phyloP scores from a whole-genome alignment of 1,140 invertebrate species.

The Globodera rostochiensis region DNA sequence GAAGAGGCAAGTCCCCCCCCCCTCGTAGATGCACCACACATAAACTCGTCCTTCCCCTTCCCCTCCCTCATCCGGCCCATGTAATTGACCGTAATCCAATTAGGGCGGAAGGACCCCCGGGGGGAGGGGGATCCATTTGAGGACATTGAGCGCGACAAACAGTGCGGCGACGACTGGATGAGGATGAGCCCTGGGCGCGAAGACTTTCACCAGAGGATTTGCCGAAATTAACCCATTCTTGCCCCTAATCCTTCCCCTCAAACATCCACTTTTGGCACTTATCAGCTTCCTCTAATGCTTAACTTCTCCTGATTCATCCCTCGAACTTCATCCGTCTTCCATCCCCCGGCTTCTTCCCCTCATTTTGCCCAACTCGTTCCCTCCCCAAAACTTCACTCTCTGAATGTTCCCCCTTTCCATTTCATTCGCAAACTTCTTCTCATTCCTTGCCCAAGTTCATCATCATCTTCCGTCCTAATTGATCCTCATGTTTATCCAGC shows the following conservation, averaged over 20 bases:
- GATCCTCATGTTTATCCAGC: too few species aligned
- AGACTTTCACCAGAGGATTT: too few species aligned
- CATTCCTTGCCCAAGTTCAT: background rate
- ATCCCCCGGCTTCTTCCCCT: background rate
- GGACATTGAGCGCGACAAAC: background rate
- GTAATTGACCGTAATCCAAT: constrained; percentile 62
- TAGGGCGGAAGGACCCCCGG: constrained; percentile 10
- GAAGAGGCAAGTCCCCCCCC: background rate
- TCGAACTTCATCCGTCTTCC: background rate
- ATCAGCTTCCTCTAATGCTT: too few species aligned
- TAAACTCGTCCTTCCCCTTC: background rate
- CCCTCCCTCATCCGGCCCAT: constrained; percentile 15
- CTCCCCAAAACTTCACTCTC: background rate
- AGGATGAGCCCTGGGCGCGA: background rate
- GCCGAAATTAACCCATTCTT: too few species aligned
- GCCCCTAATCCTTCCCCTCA: too few species aligned
- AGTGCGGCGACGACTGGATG: background rate
- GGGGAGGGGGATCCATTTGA: constrained; percentile 7
- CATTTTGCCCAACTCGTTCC: background rate
- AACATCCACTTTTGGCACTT: too few species aligned
- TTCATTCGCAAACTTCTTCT: background rate
- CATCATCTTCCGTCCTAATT: too few species aligned
- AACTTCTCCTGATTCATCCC: too few species aligned
- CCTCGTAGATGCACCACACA: background rate
- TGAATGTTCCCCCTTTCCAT: background rate